Evolutionary conservation across 2,113 vertebrate species (phyloP), one percentile per base, ranked within the genome.

Genomic region (Tachycineta bicolor): DNA sequence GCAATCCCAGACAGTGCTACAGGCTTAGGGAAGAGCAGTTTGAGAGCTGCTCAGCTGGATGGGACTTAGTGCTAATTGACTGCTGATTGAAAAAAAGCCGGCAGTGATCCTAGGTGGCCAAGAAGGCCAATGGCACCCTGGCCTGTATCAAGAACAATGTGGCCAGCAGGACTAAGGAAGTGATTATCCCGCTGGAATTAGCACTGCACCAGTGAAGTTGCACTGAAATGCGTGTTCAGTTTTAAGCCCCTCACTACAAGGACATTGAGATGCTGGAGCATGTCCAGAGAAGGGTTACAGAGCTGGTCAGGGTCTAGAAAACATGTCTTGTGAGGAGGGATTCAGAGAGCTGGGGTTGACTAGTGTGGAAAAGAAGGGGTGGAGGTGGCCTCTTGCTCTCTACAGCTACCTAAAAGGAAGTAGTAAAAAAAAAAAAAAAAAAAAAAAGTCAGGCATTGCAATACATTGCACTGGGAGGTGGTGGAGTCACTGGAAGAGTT

Each of bases 1-100:
- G 26, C 18, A 33, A 33, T 12, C 10, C 25, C 59, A 44, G 44
- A 11, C 19, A 60, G 23, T 0, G 0, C 19, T 25, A 16, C 8
- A 39, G 16, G 15, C 19, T 10, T 46, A 53, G 33, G 15, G 33
- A 60, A 25, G 15, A 29, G 33, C 7, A 24, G 7, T 19, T 24
- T n/a, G 11, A 53, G 46, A 46, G 24, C 19, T 46, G 33, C 52
- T 17, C 23, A n/a, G 12, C 23, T 44, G 86, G 52, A n/a, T 60
- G 53, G 11, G 9, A 39, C 23, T 12, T 52, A 4, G 3, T 52
- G 28, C 37, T 24, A 26, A 24, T 1, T n/a, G 44, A 17, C 33
- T 39, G 26, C 15, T 26, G 26, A 18, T 14, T 65, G 52, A 52
- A 24, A 22, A 24, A 6, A 28, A 79, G 34, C 47, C 64, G 70